These are phyloP conservation scores for Vanessa tameamea DNA, from an alignment of 1,140 invertebrate genomes.

Conservation along the genomic window DNA sequence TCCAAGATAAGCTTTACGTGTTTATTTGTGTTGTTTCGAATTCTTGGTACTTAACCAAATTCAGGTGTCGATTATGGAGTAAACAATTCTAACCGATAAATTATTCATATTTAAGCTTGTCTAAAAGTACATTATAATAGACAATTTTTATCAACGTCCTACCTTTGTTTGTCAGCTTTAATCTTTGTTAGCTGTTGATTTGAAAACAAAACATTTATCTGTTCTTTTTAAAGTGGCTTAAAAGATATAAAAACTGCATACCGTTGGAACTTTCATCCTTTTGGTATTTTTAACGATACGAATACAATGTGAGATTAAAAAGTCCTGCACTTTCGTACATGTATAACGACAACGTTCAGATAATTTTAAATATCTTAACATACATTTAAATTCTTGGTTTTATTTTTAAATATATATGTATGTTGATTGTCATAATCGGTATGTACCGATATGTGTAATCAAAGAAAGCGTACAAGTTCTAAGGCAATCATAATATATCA, in stretches of 20 bases:
- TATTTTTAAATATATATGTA: neutral
- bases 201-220: slow-evolving; percentile 23
- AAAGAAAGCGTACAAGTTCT: slow-evolving; percentile 18
- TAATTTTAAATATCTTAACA: too few relatives aligned
- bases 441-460: neutral
- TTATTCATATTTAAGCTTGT: slow-evolving; percentile 4
- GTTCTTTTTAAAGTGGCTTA: slow-evolving; percentile 5
- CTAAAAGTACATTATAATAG: slow-evolving; percentile 5
- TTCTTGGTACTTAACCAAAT: slow-evolving; percentile 57
- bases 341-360: neutral
- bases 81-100: slow-evolving; percentile 45
- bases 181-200: slow-evolving; percentile 15
- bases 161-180: slow-evolving; percentile 31
- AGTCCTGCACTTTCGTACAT: neutral
- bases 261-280: slow-evolving; percentile 10
- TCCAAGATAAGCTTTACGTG: slow-evolving; percentile 70
- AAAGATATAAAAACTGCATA: slow-evolving; percentile 10
- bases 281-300: slow-evolving; percentile 11
- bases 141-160: slow-evolving; percentile 26
- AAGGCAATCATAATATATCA: slow-evolving; percentile 15
- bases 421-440: too few relatives aligned
- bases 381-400: neutral
- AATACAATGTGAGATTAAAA: neutral
- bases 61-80: slow-evolving; percentile 56
- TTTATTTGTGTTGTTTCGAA: slow-evolving; percentile 64